Evolutionary conservation across 2,888 invertebrate genomes (phyloP), one percentile per base, ranked within the genome.

Genomic region (Drosophila ochracea): DNA sequence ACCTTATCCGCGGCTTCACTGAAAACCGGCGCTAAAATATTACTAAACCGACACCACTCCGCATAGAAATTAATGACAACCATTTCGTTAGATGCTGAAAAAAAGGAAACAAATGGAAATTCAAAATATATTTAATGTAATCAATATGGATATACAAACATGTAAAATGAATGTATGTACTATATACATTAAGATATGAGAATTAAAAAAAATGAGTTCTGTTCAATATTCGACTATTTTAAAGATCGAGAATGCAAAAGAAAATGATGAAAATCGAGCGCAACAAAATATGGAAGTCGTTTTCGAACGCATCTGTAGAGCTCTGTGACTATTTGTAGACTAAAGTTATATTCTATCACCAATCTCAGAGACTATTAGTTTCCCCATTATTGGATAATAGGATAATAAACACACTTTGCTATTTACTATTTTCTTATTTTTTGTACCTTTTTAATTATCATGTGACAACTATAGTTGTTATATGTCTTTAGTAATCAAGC

Each of bases 31-130:
- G 97, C 97, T 92, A 99, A 94, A 94, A 98, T 96, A 93, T 98
- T 99, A 94, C 99, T 99, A 94, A 99, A 99, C 91, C 98, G 96
- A 94, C 99, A 99, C 99, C 99, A 99, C 92, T 99, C 99, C 37
- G 99, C 99, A 94, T 99, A 99, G 94, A 99, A 99, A 94, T 99
- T 99, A 76, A 99, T 96, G 94, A 99, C 97, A 75, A 99, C 99
- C 93, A 99, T 94, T 94, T 99, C 99, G 95, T 98, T 98, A 73
- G 97, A 96, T 75, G 97, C 99, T 98, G 95, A 96, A 76, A 67
- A 77, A 55, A 59, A 35, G 30, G 7, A 30, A 47, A 21, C 41
- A 50, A 68, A 49, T 49, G 39, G 13, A 35, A 66, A n/a, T 57
- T 37, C 19, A 50, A 19, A 57, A n/a, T 13, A 30, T 39, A 30